Evolutionary conservation across 1,140 invertebrate genomes (phyloP), one percentile per base, ranked within the genome.

Genomic region (Neomicropteryx cornuta): DNA sequence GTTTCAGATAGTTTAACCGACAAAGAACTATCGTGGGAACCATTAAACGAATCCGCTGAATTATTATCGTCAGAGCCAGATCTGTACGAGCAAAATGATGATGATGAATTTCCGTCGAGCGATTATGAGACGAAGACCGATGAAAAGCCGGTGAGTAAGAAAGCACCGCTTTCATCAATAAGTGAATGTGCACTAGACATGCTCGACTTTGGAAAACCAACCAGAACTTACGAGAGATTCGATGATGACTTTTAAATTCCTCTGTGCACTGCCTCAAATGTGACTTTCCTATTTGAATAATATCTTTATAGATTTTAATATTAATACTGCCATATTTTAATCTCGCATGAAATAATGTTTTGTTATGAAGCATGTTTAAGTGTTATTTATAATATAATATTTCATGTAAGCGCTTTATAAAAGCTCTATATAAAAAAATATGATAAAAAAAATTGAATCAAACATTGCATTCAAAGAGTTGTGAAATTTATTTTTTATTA

Each of bases 81-180:
- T 46, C 55, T 71, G 46, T 51, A 51, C 23, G 64, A 72, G 41
- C 63, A 70, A 44, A 69, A 73, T 39, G 70, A 70, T 16, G 55
- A 53, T 5, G 59, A 60, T 18, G 56, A 52, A 20, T n/a, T n/a
- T n/a, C n/a, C n/a, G n/a, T n/a, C n/a, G n/a, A n/a, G n/a, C n/a
- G 56, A 66, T 57, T 49, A 65, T 45, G 56, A 58, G 39, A 56
- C 59, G 24, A 53, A 56, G 29, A 47, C 45, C 10, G 53, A 55
- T 18, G 41, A n/a, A n/a, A n/a, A n/a, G n/a, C n/a, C 45, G 41
- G 60, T 63, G 58, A 63, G 54, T 54, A 58, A 44, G 36, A 39
- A 51, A 36, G 60, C 58, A 34, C 55, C 59, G n/a, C 43, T 62
- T 6, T 56, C 57, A 32, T 50, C 49, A 5, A 59, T 61, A 38